phyloP scores from a whole-genome alignment of 2,888 invertebrate species.

The Himalopsyche tibetana region DNA sequence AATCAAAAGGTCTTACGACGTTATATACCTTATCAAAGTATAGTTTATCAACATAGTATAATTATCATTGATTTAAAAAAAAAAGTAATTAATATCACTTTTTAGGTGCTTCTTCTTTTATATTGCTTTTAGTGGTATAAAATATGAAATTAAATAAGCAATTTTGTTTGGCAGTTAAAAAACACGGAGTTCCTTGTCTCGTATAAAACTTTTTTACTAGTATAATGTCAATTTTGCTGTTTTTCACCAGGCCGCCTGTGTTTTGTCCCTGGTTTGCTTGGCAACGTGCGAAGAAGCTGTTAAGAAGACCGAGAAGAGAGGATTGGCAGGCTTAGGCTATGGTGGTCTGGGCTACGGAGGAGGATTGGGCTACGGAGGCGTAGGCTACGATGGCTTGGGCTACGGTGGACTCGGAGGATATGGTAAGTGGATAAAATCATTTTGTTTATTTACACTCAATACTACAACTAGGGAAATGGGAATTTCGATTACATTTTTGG shows the following conservation, averaged over 20 bases:
- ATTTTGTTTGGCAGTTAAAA: no score
- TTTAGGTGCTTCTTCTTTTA: no score
- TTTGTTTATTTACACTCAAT: no score
- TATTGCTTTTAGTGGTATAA: no score
- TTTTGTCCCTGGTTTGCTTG: conserved; percentile 72
- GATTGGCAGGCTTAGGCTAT: conserved; percentile 71
- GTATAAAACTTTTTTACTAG: not conserved
- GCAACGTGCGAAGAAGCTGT: conserved; percentile 71
- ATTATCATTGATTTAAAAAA: no score
- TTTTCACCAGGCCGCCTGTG: conserved; percentile 63
- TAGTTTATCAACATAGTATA: no score
- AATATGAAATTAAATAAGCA: no score
- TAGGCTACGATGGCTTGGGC: conserved; percentile 65
- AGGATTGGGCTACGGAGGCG: conserved; percentile 72
- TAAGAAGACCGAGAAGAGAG: conserved; percentile 76
- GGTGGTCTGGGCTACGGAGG: conserved; percentile 65
- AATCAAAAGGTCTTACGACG: no score
- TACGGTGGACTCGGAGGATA: conserved; percentile 66
- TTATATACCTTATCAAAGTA: no score
- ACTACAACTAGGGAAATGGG: no score
- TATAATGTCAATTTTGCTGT: not conserved
- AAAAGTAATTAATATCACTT: no score
- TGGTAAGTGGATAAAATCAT: conserved; percentile 42
- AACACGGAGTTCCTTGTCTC: not conserved
- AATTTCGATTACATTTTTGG: no score